Evolutionary conservation across 2,797 vertebrate species (phyloP).

Genomic region (Lithobates sylvaticus): DNA sequence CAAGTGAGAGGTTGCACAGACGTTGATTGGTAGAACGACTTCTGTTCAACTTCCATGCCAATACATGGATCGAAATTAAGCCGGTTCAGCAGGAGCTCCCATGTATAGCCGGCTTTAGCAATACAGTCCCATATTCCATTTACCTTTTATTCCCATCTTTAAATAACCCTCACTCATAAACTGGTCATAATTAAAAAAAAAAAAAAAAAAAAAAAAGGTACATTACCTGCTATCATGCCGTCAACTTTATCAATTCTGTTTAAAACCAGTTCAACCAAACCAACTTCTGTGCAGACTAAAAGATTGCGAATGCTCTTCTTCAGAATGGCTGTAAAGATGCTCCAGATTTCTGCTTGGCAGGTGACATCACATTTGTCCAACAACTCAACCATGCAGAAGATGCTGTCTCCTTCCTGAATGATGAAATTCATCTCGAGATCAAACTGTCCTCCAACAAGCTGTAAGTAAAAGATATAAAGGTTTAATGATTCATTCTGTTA

Average conservation of each 20-base stretch:
- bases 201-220: not conserved
- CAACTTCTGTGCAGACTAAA: constrained; percentile 90
- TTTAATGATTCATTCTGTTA: not conserved
- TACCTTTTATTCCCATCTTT: not conserved
- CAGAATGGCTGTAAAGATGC: constrained; percentile 95
- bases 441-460: constrained; percentile 96
- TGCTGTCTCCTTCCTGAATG: constrained; percentile 94
- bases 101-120: no score
- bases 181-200: not conserved
- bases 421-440: constrained; percentile 99
- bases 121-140: not conserved
- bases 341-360: constrained; percentile 98
- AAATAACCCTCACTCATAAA: no score
- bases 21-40: no score
- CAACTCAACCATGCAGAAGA: constrained; percentile 94
- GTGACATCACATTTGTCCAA: constrained; percentile 92
- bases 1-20: no score
- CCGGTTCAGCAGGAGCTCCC: no score
- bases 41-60: no score
- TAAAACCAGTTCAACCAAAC: constrained; percentile 90
- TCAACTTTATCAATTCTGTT: constrained; percentile 85
- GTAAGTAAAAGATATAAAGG: constrained; percentile 52
- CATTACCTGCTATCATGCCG: constrained; percentile 94
- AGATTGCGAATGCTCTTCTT: constrained; percentile 97
- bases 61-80: no score